Percentiles rank a stretch among this genome's conserved stretches.
phyloP scores from a whole-genome alignment of 1,140 invertebrate genomes.

The Oncopeltus fasciatus region DNA sequence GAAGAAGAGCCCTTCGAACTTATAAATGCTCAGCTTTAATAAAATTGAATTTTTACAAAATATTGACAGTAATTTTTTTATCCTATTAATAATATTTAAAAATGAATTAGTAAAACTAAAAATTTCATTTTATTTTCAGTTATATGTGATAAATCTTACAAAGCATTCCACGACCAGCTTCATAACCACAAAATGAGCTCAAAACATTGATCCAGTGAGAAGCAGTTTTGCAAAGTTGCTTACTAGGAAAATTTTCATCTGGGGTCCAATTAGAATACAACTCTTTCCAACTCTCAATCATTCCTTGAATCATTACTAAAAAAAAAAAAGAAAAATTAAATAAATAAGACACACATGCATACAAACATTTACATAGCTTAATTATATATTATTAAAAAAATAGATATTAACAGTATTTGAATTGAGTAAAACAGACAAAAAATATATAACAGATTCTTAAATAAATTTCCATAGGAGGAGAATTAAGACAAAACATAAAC shows the following conservation, averaged over 20 bases:
- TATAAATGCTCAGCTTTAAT: too few species aligned
- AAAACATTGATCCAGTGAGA: conserved; percentile 18
- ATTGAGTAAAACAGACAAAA: neutral
- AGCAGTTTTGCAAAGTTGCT: conserved; percentile 16
- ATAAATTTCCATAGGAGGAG: neutral
- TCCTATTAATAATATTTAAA: too few species aligned
- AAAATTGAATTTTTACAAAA: too few species aligned
- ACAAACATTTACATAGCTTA: too few species aligned
- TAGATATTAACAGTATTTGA: neutral
- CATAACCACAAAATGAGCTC: conserved; percentile 15
- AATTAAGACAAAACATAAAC: neutral
- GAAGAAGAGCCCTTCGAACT: too few species aligned
- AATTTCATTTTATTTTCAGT: too few species aligned
- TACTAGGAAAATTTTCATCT: conserved; percentile 19
- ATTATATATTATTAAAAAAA: neutral
- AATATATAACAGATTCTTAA: neutral
- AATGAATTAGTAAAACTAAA: too few species aligned
- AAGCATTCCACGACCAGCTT: conserved; percentile 14
- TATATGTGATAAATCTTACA: too few species aligned
- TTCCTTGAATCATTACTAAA: conserved; percentile 17
- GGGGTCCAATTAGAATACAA: conserved; percentile 12
- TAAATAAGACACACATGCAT: too few species aligned
- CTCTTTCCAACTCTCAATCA: conserved; percentile 21
- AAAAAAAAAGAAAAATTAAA: neutral
- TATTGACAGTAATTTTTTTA: too few species aligned